These are phyloP conservation scores for Stratiomys singularior DNA, from an alignment of 2,888 invertebrate species.

Conservation along the genomic window DNA sequence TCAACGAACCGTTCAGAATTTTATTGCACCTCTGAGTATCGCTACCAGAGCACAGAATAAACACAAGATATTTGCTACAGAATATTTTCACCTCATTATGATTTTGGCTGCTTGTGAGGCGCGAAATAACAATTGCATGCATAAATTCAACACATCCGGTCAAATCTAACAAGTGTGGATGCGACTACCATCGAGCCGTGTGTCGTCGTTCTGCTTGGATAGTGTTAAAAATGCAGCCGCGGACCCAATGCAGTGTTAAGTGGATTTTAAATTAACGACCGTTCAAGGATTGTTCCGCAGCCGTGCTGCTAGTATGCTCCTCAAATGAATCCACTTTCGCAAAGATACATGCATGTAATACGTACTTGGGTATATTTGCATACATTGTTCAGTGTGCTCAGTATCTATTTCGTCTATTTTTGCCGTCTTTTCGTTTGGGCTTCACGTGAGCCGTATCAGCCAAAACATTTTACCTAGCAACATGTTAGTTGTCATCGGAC, in stretches of 20 bases:
- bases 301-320: too few species aligned
- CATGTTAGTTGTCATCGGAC: slow-evolving; percentile 22
- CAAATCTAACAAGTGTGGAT: background rate
- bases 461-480: slow-evolving; percentile 6
- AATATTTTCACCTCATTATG: slow-evolving; percentile 25
- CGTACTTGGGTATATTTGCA: background rate
- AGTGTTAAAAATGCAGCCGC: background rate
- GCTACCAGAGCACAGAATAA: background rate
- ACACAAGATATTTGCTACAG: background rate
- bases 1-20: slow-evolving; percentile 39
- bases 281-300: slow-evolving; percentile 8
- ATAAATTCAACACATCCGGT: background rate
- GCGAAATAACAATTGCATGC: slow-evolving; percentile 15
- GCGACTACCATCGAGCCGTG: background rate
- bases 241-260: background rate
- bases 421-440: background rate
- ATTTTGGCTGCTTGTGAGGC: background rate
- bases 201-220: background rate
- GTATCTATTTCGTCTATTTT: background rate
- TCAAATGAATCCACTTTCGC: background rate
- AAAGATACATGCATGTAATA: background rate
- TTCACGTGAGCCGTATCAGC: background rate
- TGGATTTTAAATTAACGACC: background rate
- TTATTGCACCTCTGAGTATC: slow-evolving; percentile 23
- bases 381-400: background rate